Percentiles rank a stretch among this genome's conserved stretches.
phyloP scores from a whole-genome alignment of 2,113 vertebrate genomes.

The Paralichthys olivaceus region DNA sequence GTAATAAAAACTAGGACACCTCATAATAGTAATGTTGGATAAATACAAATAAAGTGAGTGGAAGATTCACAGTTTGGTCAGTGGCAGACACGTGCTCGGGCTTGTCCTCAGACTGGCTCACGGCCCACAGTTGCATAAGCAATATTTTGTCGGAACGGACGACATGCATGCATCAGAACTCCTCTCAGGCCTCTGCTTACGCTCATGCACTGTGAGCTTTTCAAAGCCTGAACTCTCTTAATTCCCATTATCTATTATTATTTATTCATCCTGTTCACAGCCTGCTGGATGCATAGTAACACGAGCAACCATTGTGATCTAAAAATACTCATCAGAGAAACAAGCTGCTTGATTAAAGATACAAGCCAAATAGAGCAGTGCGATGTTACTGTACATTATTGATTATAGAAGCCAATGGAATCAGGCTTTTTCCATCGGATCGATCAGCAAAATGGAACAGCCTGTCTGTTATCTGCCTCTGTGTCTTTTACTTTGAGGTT shows the following conservation, averaged over 20 bases:
- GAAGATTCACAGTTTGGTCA: slow-evolving; percentile 7
- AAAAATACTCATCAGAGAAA: slow-evolving; percentile 41
- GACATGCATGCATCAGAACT: slow-evolving; percentile 34
- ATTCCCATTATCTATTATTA: slow-evolving; percentile 29
- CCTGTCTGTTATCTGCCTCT: too few species aligned
- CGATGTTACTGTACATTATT: too few species aligned
- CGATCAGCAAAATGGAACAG: too few species aligned
- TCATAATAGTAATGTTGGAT: not conserved
- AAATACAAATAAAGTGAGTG: not conserved
- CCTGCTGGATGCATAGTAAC: slow-evolving; percentile 29
- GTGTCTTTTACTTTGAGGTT: too few species aligned
- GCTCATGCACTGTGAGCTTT: not conserved
- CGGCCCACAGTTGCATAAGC: slow-evolving; percentile 61
- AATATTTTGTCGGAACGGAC: slow-evolving; percentile 47
- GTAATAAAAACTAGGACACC: not conserved
- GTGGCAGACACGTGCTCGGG: slow-evolving; percentile 16
- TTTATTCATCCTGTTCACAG: slow-evolving; percentile 30
- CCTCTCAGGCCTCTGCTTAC: not conserved
- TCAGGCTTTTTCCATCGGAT: too few species aligned
- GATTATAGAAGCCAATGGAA: too few species aligned
- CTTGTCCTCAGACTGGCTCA: slow-evolving; percentile 55
- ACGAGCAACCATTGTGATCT: slow-evolving; percentile 1
- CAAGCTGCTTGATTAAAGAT: slow-evolving; percentile 41
- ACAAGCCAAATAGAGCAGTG: not conserved
- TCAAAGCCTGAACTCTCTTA: slow-evolving; percentile 2